Conservation (phyloP, 2,113 vertebrate genomes). For the Protobothrops mucrosquamatus region DNA sequence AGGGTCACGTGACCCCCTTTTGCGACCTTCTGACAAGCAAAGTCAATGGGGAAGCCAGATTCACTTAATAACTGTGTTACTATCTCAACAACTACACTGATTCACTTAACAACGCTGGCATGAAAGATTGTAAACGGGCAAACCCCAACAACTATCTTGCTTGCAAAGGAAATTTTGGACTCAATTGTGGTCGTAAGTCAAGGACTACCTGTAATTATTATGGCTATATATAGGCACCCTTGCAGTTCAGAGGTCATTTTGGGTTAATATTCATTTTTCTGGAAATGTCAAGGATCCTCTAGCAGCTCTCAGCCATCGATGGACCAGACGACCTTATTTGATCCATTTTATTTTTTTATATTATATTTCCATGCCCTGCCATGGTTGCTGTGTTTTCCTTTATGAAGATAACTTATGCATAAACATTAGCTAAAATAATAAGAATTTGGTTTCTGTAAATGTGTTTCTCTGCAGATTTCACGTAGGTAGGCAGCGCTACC, state of each 20-base stretch:
- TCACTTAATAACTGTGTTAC: too few relatives aligned
- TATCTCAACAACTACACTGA: too few relatives aligned
- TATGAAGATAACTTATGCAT: not conserved
- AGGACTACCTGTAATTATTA: too few relatives aligned
- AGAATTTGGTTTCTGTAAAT: conserved; percentile 37
- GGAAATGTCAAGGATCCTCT: not conserved
- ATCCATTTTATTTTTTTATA: not conserved
- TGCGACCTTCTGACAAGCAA: too few relatives aligned
- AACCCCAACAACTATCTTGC: not conserved
- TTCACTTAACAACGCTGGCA: too few relatives aligned
- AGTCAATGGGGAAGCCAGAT: too few relatives aligned
- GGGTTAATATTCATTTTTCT: not conserved
- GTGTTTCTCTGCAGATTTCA: conserved; percentile 33
- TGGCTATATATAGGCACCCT: not conserved
- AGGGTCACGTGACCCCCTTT: too few relatives aligned
- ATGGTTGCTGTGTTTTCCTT: not conserved
- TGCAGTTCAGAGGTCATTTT: not conserved
- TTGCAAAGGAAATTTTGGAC: not conserved
- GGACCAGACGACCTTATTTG: not conserved
- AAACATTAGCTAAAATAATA: not conserved
- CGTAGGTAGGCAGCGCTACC: conserved; percentile 20
- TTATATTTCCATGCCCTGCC: not conserved
- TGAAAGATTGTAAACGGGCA: too few relatives aligned
- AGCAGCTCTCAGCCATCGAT: too few relatives aligned
- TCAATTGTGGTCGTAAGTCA: not conserved